Percentiles rank a stretch among this genome's conserved stretches.
phyloP scores from a whole-genome alignment of 2,797 vertebrate genomes.

The Cynodonichthys magdalenae region DNA sequence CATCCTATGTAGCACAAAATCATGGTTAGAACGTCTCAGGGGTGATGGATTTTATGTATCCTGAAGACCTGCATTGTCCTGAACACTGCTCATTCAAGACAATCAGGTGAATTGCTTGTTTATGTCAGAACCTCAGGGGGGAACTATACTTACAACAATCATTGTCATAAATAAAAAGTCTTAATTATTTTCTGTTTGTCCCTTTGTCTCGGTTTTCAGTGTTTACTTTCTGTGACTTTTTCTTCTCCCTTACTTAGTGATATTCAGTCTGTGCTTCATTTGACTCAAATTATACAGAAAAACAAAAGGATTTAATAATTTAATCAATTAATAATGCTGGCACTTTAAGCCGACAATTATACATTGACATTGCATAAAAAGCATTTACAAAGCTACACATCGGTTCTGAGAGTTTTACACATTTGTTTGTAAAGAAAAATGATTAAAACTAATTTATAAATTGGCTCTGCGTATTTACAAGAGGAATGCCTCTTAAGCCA shows the following conservation, averaged over 20 bases:
- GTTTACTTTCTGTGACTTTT: slow-evolving; percentile 1
- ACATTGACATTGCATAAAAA: not conserved
- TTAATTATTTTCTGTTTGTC: slow-evolving; percentile 30
- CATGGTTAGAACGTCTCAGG: slow-evolving; percentile 12
- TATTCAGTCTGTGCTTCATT: not conserved
- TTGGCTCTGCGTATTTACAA: too few species aligned
- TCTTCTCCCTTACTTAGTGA: not conserved
- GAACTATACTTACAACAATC: slow-evolving; percentile 36
- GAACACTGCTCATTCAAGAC: slow-evolving; percentile 46
- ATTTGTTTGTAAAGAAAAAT: not conserved
- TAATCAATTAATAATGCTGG: slow-evolving; percentile 5
- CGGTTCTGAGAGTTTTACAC: not conserved
- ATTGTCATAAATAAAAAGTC: slow-evolving; percentile 46
- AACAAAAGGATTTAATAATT: slow-evolving; percentile 18
- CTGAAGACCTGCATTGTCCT: slow-evolving; percentile 28
- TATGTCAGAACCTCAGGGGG: slow-evolving; percentile 35
- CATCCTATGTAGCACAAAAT: slow-evolving; percentile 12
- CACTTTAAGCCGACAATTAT: slow-evolving; percentile 5
- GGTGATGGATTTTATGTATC: slow-evolving; percentile 31
- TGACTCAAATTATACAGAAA: slow-evolving; percentile 8
- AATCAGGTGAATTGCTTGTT: slow-evolving; percentile 51
- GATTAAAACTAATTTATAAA: not conserved
- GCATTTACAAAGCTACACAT: not conserved
- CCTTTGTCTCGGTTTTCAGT: slow-evolving; percentile 9
- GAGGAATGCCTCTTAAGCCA: too few species aligned